Percentiles rank a stretch among this genome's conserved stretches.
Conservation (phyloP, 2,888 invertebrate genomes). For the Protophormia terraenovae region DNA sequence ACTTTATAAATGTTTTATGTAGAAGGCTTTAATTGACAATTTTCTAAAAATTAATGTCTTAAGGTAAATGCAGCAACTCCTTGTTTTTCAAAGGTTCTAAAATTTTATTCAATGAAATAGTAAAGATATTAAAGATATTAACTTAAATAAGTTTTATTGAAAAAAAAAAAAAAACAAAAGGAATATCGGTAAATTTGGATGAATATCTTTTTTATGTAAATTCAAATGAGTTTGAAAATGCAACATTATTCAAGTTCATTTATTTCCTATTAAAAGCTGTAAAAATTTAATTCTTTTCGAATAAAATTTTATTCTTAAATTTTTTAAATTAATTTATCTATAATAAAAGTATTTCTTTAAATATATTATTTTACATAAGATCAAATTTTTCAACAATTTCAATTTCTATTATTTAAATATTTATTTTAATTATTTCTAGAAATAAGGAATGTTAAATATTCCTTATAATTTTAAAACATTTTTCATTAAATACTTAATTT, state of each 20-base stretch:
- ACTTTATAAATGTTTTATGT: no score
- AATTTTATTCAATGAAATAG: background rate
- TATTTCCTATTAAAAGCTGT: no score
- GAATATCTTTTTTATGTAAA: no score
- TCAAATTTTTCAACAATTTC: background rate
- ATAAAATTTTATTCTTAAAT: background rate
- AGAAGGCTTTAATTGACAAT: no score
- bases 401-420: background rate
- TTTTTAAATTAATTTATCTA: background rate
- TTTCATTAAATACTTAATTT: background rate
- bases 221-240: no score
- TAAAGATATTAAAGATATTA: background rate
- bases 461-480: background rate
- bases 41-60: background rate
- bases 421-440: background rate
- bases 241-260: no score
- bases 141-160: no score
- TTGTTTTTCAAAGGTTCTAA: background rate
- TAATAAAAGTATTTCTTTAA: background rate
- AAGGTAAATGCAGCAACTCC: background rate
- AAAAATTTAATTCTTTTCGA: background rate
- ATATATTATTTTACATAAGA: background rate
- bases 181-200: no score
- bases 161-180: no score
- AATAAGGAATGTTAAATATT: slow-evolving; percentile 31